Evolutionary conservation across 2,797 vertebrate genomes (phyloP).

Genomic region (Crenuchus spilurus): DNA sequence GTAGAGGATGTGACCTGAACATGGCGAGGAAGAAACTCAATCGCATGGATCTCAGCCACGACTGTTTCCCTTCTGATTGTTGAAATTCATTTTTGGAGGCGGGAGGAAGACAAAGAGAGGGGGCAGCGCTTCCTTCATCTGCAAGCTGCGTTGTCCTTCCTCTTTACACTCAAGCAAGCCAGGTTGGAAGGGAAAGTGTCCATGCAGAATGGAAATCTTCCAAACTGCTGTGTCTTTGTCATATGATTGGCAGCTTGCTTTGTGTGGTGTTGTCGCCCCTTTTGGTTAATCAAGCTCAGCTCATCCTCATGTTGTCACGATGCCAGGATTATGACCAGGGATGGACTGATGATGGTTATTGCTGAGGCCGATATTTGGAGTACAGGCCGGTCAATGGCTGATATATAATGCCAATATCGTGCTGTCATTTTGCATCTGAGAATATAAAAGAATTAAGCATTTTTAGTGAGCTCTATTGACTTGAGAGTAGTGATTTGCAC

Average conservation of each 20-base stretch:
- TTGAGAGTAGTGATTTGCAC: too few relatives aligned
- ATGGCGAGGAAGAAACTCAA: constrained; percentile 50
- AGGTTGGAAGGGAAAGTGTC: constrained; percentile 42
- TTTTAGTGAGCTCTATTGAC: too few relatives aligned
- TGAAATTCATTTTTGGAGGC: constrained; percentile 41
- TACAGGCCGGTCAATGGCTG: too few relatives aligned
- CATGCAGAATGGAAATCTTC: constrained; percentile 37
- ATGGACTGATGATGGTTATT: too few relatives aligned
- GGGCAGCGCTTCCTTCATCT: constrained; percentile 56
- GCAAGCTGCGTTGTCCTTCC: constrained; percentile 43
- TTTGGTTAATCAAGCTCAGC: constrained; percentile 1
- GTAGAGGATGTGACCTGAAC: constrained; percentile 55
- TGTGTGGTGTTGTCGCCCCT: constrained; percentile 18
- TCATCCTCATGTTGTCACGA: too few relatives aligned
- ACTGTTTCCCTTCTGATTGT: constrained; percentile 59
- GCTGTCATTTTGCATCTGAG: too few relatives aligned
- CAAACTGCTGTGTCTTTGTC: constrained; percentile 15
- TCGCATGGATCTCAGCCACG: constrained; percentile 43
- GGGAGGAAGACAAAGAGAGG: constrained; percentile 51
- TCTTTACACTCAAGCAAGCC: constrained; percentile 55
- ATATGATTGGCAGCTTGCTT: constrained; percentile 14
- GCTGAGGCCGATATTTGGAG: too few relatives aligned
- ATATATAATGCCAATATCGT: too few relatives aligned
- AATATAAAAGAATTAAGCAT: too few relatives aligned
- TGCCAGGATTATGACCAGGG: too few relatives aligned